Percentiles rank a stretch among this genome's conserved stretches.
Conservation (phyloP, 2,888 invertebrate genomes). For the Salticus scenicus region DNA sequence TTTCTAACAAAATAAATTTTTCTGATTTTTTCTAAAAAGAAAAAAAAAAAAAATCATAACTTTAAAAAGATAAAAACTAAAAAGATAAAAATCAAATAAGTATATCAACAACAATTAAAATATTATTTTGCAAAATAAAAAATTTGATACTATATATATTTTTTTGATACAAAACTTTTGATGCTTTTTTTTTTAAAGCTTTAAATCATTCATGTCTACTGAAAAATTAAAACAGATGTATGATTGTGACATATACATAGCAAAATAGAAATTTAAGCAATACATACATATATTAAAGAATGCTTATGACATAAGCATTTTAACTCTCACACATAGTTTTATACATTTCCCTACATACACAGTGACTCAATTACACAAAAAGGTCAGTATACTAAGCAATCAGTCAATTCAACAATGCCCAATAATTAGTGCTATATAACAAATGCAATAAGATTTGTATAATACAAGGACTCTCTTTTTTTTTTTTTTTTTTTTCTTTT, state of each 20-base stretch:
- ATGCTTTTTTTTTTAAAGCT: slow-evolving; percentile 4
- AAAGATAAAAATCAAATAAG: too few species aligned
- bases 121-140: too few species aligned
- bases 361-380: slow-evolving; percentile 38
- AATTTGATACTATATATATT: too few species aligned
- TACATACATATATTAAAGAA: slow-evolving; percentile 50
- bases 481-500: too few species aligned
- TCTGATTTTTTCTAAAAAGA: neutral
- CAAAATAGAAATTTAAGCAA: slow-evolving; percentile 67
- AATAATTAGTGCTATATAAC: slow-evolving; percentile 60
- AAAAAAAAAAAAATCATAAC: neutral
- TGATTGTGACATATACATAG: slow-evolving; percentile 38
- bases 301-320: slow-evolving; percentile 37
- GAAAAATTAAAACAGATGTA: neutral
- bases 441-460: slow-evolving; percentile 65
- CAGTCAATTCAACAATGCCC: slow-evolving; percentile 63
- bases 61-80: too few species aligned
- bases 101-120: too few species aligned
- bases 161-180: neutral
- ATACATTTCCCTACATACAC: slow-evolving; percentile 49
- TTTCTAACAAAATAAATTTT: neutral
- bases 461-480: slow-evolving; percentile 57
- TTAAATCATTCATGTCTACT: neutral
- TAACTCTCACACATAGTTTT: slow-evolving; percentile 26
- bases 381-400: slow-evolving; percentile 45